These are phyloP conservation scores for Caenorhabditis japonica DNA, from an alignment of 2,888 invertebrate genomes.

Conservation along the genomic window DNA sequence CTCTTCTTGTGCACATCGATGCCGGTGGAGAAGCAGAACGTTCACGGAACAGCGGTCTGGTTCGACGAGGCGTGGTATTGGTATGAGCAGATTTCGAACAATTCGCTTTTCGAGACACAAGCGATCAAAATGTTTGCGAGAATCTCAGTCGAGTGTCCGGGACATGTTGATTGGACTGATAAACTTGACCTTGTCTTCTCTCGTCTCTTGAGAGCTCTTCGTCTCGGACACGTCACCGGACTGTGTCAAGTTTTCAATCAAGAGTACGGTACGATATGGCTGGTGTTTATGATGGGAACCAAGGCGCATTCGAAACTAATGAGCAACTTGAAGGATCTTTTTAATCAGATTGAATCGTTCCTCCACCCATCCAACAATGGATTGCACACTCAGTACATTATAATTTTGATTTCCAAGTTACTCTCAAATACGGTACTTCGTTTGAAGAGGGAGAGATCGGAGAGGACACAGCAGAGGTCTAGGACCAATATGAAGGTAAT, in stretches of 20 bases:
- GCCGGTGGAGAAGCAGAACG: slow-evolving; percentile 29
- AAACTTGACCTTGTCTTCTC: slow-evolving; percentile 83
- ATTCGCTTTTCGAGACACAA: slow-evolving; percentile 78
- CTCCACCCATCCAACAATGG: slow-evolving; percentile 91
- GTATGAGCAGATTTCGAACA: slow-evolving; percentile 78
- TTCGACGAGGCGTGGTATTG: slow-evolving; percentile 79
- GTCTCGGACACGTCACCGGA: slow-evolving; percentile 76
- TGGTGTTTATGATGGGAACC: slow-evolving; percentile 71
- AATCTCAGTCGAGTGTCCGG: slow-evolving; percentile 69
- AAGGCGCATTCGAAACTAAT: slow-evolving; percentile 63
- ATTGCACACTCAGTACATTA: slow-evolving; percentile 81
- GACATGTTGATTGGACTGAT: slow-evolving; percentile 88
- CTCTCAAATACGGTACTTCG: slow-evolving; percentile 77
- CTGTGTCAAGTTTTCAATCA: slow-evolving; percentile 80
- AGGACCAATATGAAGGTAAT: slow-evolving; percentile 24
- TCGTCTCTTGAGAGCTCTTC: slow-evolving; percentile 64
- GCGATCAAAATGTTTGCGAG: slow-evolving; percentile 83
- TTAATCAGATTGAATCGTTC: slow-evolving; percentile 88
- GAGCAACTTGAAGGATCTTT: slow-evolving; percentile 83
- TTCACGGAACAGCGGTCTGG: slow-evolving; percentile 79
- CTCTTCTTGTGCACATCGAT: slow-evolving; percentile 84
- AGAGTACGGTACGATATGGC: slow-evolving; percentile 58
- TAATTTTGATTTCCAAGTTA: slow-evolving; percentile 79
- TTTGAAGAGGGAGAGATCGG: slow-evolving; percentile 82
- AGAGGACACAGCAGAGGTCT: slow-evolving; percentile 26